Base-by-base conservation (phyloP, 2,797 vertebrate species). In the Synanceia verrucosa region DNA sequence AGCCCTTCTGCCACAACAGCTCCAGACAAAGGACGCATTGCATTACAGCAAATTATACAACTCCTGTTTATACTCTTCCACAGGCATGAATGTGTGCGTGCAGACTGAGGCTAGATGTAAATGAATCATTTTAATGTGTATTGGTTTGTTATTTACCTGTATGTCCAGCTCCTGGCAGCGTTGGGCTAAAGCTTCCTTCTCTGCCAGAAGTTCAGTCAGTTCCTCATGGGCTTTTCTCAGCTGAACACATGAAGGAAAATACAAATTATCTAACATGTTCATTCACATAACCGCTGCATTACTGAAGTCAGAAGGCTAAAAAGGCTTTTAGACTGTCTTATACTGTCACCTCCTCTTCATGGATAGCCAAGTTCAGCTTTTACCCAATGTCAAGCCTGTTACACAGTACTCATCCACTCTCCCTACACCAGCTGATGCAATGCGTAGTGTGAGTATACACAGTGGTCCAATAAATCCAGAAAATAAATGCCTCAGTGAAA, bases 151-250 rank as follows among this genome's bases (percentile, higher is more conserved):
- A 37, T 83, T 86, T 77, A 99, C 98, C 96, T 99, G 98, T 37
- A 97, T 74, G 78, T 99, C 98, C 19, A 99, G 92, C 86, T 98
- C 97, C 84, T 97, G 95, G 73, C 97, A 99, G 73, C 98, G 95
- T 56, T 97, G 97, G 11, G 94, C 94, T 52, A 99, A 78, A 14
- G 96, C 96, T 43, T 99, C 97, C 86, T 97, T 99, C 86, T 97
- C 96, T 65, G 94, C 83, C 34, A 92, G 64, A n/a, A 95, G 94
- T 68, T 96, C 95, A 56, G 94, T 78, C 59, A 98, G 94, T n/a
- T 97, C 94, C 79, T 97, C 96, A 26, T 96, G 78, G 16, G 95
- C 91, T 90, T 94, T 97, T 91, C 97, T 97, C 76, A 99, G 94
- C 97, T 99, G 83, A 29, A 79, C 85, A 74, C 23, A 78, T 9